A percentile compares a stretch with the other conserved stretches of the same genome.
Evolutionary conservation across 2,113 vertebrate genomes (phyloP).

Genomic region (Forbesichthys papilliferus): DNA sequence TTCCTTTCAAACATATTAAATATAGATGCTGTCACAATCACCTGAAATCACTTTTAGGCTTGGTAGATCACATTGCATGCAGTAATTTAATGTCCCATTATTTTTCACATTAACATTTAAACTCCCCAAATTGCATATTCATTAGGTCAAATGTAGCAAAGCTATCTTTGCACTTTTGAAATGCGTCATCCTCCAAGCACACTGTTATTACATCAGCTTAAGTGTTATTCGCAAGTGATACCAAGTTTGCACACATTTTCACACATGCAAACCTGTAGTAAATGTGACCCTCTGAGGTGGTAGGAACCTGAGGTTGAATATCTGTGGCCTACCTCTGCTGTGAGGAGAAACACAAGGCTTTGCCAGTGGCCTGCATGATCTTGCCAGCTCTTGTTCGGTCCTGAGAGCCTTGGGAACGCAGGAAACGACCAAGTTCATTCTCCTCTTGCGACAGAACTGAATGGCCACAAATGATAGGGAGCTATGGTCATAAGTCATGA

Average conservation of each 20-base stretch:
- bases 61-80: too few relatives aligned
- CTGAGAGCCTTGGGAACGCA: slow-evolving; percentile 92
- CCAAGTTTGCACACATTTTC: too few relatives aligned
- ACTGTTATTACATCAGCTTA: not conserved
- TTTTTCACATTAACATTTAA: too few relatives aligned
- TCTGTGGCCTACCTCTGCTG: slow-evolving; percentile 86
- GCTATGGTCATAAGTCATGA: not conserved
- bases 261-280: not conserved
- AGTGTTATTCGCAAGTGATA: too few relatives aligned
- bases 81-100: not conserved
- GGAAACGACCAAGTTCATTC: slow-evolving; percentile 95
- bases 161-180: too few relatives aligned
- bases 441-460: slow-evolving; percentile 96
- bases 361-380: slow-evolving; percentile 98
- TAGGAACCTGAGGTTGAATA: not conserved
- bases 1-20: too few relatives aligned
- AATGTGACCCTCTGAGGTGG: too few relatives aligned
- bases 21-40: too few relatives aligned
- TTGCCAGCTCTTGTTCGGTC: slow-evolving; percentile 96
- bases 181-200: too few relatives aligned
- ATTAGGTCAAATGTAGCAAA: too few relatives aligned
- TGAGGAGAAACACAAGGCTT: slow-evolving; percentile 96
- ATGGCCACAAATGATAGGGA: not conserved
- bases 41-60: too few relatives aligned
- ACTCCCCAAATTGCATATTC: too few relatives aligned